Base-by-base conservation (phyloP, 1,140 invertebrate species). In the Philopotamus ludificatus region DNA sequence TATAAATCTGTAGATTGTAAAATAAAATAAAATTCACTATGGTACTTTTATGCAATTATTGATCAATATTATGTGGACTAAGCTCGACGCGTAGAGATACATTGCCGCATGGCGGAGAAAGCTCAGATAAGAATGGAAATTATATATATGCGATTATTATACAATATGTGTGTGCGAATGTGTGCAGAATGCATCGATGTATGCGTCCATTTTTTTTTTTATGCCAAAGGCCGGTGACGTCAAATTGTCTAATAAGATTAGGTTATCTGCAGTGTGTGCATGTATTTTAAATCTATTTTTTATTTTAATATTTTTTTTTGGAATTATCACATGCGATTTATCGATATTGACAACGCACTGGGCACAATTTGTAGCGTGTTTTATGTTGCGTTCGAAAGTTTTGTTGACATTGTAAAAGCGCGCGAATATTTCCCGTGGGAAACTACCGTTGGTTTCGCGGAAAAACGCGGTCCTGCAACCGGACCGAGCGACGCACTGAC, bases 111-210 rank as follows among this genome's bases (percentile, higher is more conserved):
- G 21, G 3, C 21, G 3, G 47, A 21, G 23, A 51, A 54, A 54
- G 51, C 51, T 54, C 51, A 23, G 22, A 51, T 21, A 23, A 51
- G 16, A 51, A 22, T 51, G 3, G 22, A 22, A 54, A 50, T 9
- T 44, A 18, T 44, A 18, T 18, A 44, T 44, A 18, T 2, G 47
- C 21, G 1, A 1, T 1, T 3, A 21, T 49, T 21, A 21, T 21
- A 21, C 47, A 21, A 49, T 49, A 21, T 21, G 21, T 15, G 10
- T 15, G 10, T 3, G 20, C 47, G 47, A 1, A 10, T 15, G 47
- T 1, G 16, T 10, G 2, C 20, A 2, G 15, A 21, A 1, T 4
- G 1, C 21, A 21, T 20, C 16, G 47, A 18, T 21, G 10, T 49
- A 12, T 1, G n/a, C 47, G 47, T 39, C n/a, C n/a, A 8, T 39